Percentiles rank a stretch among this genome's conserved stretches.
These are phyloP conservation scores for Synanceia verrucosa DNA, from an alignment of 2,797 vertebrate species.

Conservation along the genomic window DNA sequence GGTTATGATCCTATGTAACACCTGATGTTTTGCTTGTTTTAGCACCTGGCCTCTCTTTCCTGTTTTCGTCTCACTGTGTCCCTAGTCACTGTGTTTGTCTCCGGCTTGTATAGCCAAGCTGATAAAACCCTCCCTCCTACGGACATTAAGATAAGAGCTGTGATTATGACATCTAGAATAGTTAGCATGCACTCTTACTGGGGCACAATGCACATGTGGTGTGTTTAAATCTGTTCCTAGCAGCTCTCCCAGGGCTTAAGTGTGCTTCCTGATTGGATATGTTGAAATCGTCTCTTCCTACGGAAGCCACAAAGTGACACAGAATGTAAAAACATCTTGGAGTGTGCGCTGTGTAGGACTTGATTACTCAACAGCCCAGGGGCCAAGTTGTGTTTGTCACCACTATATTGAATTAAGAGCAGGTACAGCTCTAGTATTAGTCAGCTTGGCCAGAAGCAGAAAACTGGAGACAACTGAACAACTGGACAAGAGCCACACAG, in stretches of 20 bases:
- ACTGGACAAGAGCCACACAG: background rate
- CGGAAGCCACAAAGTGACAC: conserved; percentile 40
- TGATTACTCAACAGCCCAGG: conserved; percentile 46
- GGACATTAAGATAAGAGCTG: conserved; percentile 70
- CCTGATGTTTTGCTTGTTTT: conserved; percentile 46
- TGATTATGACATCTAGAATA: conserved; percentile 63
- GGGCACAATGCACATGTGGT: conserved; percentile 29
- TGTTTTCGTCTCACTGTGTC: conserved; percentile 60
- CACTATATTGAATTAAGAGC: conserved; percentile 15
- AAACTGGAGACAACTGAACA: conserved; percentile 3
- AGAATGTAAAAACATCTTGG: conserved; percentile 35
- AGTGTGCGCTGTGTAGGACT: conserved; percentile 14
- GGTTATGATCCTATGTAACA: conserved; percentile 12
- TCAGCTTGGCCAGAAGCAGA: conserved; percentile 10
- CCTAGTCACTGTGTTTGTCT: conserved; percentile 45
- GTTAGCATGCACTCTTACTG: conserved; percentile 37
- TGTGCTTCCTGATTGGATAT: conserved; percentile 52
- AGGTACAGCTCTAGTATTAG: conserved; percentile 7
- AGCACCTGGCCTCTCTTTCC: conserved; percentile 40
- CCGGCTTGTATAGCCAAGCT: conserved; percentile 50
- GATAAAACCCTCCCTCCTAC: conserved; percentile 70
- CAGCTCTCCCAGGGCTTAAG: conserved; percentile 14
- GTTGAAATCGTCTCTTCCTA: conserved; percentile 34
- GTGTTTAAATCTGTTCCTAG: conserved; percentile 36
- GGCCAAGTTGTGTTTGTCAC: conserved; percentile 28